Evolutionary conservation across 2,888 invertebrate species (phyloP).

Genomic region (Thecocarcelia acutangulata): DNA sequence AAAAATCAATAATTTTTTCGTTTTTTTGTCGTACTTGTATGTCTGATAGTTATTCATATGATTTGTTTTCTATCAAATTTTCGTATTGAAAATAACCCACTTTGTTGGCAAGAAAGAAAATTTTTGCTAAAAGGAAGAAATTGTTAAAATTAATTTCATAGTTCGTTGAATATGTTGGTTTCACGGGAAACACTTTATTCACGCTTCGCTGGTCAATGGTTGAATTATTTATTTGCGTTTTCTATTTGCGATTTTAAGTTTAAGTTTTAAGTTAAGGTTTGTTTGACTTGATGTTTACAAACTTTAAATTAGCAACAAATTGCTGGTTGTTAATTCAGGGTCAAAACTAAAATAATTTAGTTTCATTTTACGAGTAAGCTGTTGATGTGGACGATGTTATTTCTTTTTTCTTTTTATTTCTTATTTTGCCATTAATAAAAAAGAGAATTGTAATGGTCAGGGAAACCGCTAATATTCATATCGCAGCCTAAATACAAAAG

Average conservation of each 20-base stretch:
- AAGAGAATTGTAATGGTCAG: slow-evolving; percentile 2
- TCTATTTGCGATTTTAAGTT: slow-evolving; percentile 6
- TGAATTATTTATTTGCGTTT: slow-evolving; percentile 31
- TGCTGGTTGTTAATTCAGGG: slow-evolving; percentile 42
- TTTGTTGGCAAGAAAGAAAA: background rate
- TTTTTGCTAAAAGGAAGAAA: slow-evolving; percentile 1
- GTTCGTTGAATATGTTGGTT: slow-evolving; percentile 44
- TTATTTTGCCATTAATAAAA: slow-evolving; percentile 2
- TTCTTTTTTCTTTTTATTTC: background rate
- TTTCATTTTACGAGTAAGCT: slow-evolving; percentile 18
- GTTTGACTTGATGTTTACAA: background rate
- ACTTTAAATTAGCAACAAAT: slow-evolving; percentile 28
- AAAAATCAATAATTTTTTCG: background rate
- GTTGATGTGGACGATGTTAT: background rate
- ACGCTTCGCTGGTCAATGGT: slow-evolving; percentile 52
- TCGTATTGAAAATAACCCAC: slow-evolving; percentile 2
- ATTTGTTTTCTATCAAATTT: background rate
- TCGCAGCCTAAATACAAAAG: too few relatives aligned
- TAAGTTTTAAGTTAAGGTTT: background rate
- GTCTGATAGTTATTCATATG: background rate
- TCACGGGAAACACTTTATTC: slow-evolving; percentile 39
- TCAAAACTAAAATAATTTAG: slow-evolving; percentile 46
- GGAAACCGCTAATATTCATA: background rate
- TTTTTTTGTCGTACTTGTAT: background rate
- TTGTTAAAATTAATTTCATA: slow-evolving; percentile 52